phyloP scores from a whole-genome alignment of 2,888 invertebrate genomes.

The Nyleta sp. region DNA sequence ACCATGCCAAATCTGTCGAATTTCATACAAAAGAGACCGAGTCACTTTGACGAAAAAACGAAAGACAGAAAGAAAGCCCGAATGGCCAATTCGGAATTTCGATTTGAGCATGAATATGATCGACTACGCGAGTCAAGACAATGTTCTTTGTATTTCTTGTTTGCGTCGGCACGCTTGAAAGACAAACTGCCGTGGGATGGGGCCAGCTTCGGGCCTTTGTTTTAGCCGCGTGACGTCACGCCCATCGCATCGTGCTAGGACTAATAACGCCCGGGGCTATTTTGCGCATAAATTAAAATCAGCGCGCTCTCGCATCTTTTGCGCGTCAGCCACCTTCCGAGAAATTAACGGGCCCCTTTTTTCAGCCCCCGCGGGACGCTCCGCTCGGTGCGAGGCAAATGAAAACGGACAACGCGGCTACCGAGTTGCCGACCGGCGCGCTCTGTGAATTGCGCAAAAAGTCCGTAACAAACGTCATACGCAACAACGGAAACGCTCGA shows the following conservation, averaged over 20 bases:
- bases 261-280: slow-evolving; percentile 79
- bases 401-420: slow-evolving; percentile 50
- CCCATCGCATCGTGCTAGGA: slow-evolving; percentile 75
- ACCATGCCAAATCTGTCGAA: no score
- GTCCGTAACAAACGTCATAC: slow-evolving; percentile 39
- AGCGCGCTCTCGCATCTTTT: slow-evolving; percentile 64
- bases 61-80: no score
- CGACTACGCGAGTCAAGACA: slow-evolving; percentile 31
- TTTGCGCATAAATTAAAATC: slow-evolving; percentile 80
- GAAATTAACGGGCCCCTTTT: slow-evolving; percentile 47
- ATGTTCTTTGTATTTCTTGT: slow-evolving; percentile 52
- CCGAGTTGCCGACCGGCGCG: slow-evolving; percentile 38
- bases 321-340: slow-evolving; percentile 56
- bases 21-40: no score
- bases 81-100: not conserved
- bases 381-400: slow-evolving; percentile 25
- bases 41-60: no score
- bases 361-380: not conserved
- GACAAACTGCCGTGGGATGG: slow-evolving; percentile 72
- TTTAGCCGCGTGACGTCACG: slow-evolving; percentile 81
- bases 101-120: slow-evolving; percentile 30
- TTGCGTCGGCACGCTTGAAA: slow-evolving; percentile 75
- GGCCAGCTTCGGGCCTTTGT: slow-evolving; percentile 77
- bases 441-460: slow-evolving; percentile 44
- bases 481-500: slow-evolving; percentile 51